Percentiles rank a stretch among this genome's conserved stretches.
Conservation (phyloP, 2,113 vertebrate species). For the Maccullochella peelii region DNA sequence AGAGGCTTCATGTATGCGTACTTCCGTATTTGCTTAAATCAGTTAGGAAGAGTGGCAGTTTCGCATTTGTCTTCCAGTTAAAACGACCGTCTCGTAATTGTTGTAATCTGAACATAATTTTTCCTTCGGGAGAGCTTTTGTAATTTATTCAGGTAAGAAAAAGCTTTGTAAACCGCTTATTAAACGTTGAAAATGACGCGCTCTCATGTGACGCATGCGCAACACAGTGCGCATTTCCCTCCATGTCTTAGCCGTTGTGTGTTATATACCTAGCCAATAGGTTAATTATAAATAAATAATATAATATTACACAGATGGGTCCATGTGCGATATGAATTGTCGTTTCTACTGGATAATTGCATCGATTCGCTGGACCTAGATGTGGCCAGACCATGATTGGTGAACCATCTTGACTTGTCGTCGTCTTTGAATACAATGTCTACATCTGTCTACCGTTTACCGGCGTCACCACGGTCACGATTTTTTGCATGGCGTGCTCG, state of each 20-base stretch:
- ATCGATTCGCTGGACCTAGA: not conserved
- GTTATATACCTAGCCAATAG: rapidly evolving
- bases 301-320: not conserved
- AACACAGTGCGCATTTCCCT: not conserved
- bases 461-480: conserved; percentile 76
- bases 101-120: rapidly evolving
- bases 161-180: not conserved
- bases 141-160: not conserved
- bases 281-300: not conserved
- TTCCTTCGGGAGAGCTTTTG: rapidly evolving
- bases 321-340: not conserved
- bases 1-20: not conserved
- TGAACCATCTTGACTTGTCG: conserved; percentile 11
- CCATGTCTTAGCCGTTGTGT: not conserved
- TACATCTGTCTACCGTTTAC: conserved; percentile 43
- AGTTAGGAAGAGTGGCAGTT: too few relatives aligned
- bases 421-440: conserved; percentile 42
- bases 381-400: not conserved
- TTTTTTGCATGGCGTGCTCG: conserved; percentile 68
- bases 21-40: conserved; percentile 64
- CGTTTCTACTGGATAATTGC: too few relatives aligned
- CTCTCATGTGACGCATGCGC: conserved; percentile 8
- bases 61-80: not conserved
- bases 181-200: not conserved
- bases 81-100: not conserved